Evolutionary conservation across 2,797 vertebrate species (phyloP), one percentile per base, ranked within the genome.

Genomic region (Peromyscus aztecus): DNA sequence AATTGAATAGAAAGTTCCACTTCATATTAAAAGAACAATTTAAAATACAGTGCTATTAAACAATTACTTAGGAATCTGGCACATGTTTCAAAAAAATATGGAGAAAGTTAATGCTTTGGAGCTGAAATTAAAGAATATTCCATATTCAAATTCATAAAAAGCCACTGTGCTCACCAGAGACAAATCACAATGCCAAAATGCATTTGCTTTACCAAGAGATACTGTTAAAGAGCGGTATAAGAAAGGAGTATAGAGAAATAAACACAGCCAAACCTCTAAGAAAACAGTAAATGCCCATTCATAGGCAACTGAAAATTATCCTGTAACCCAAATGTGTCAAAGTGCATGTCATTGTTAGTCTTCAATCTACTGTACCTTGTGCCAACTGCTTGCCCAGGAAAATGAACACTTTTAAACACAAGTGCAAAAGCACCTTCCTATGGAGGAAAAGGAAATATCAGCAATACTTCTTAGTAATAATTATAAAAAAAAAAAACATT

Each of bases 351-450:
- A 95, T 59, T 73, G 82, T 94, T 92, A 86, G 63, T 94, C 49
- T 94, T 78, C 96, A 89, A 31, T 59, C 73, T 77, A 95, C 19
- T 43, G 24, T 98, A 99, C 99, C 99, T 99, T 97, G 99, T 99
- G 31, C 99, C 99, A 0, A 99, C 99, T 0, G 99, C 99, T 97
- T 99, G 99, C 59, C 99, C 99, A 0, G 99, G 99, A 97, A 99
- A 99, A 98, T 99, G 99, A 89, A 99, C 98, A 40, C 99, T 99
- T 98, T 99, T 99, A 98, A 99, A 99, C n/a, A 99, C 99, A 6
- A 99, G 99, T 69, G 99, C 99, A 92, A 99, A 99, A 49, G 99
- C 99, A 97, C 99, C 99, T 98, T 99, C 99, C 99, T 99, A 97
- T 12, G 69, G 97, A 97, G 12, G 13, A 91, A 9, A 94, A 95